A percentile compares a stretch with the other conserved stretches of the same genome.
Conservation (phyloP, 2,888 invertebrate genomes). For the Orthosia gothica region DNA sequence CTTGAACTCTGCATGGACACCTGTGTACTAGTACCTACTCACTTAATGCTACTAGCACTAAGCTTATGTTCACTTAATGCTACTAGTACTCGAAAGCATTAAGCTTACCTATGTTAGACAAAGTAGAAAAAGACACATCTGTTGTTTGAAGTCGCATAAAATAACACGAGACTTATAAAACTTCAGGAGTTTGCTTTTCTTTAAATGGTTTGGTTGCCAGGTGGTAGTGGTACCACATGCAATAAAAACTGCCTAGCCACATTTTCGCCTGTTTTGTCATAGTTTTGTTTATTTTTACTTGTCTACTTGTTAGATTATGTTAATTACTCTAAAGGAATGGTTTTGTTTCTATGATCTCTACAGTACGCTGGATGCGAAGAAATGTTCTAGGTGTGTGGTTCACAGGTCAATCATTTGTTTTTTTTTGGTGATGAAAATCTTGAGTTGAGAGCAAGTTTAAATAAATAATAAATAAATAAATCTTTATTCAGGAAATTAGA, state of each 20-base stretch:
- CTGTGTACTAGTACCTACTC: background rate
- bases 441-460: background rate
- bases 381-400: too few relatives aligned
- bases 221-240: background rate
- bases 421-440: too few relatives aligned
- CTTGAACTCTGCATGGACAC: conserved; percentile 3
- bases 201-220: background rate
- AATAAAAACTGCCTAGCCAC: conserved; percentile 4
- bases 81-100: background rate
- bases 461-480: too few relatives aligned
- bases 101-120: background rate
- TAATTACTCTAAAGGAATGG: too few relatives aligned
- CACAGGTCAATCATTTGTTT: too few relatives aligned
- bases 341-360: too few relatives aligned
- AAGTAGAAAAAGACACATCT: background rate
- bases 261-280: background rate
- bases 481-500: too few relatives aligned
- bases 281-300: background rate
- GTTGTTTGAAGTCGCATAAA: background rate
- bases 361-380: too few relatives aligned
- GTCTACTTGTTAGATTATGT: too few relatives aligned
- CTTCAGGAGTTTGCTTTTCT: background rate
- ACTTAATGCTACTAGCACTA: too few relatives aligned
- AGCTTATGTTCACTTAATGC: background rate
- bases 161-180: background rate